Evolutionary conservation across 2,113 vertebrate genomes (phyloP), one percentile per base, ranked within the genome.

Genomic region (Clarias macrocephalus): DNA sequence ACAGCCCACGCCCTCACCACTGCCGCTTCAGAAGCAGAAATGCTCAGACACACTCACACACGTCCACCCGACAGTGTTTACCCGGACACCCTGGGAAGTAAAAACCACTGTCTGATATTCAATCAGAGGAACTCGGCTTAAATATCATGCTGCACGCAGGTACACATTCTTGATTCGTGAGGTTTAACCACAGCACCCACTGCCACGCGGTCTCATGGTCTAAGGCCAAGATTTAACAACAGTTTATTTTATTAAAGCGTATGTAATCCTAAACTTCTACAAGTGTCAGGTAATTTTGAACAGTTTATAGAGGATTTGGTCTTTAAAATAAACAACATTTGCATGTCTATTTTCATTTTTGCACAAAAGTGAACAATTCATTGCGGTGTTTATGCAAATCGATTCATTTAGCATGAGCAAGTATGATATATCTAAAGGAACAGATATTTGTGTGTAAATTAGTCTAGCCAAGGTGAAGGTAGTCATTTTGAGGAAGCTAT

Each of bases 1-100:
- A 91, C 89, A 86, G 88, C 66, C 3, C 76, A 83, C 87, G 82
- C 81, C 76, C 82, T 81, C 66, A 83, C 23, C 56, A 83, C 1
- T 16, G 77, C n/a, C 42, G 19, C 82, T 73, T 80, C 42, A 80
- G 33, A 70, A 80, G 63, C 65, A 37, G 28, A 56, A 54, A 85
- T 19, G 30, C 76, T 60, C 60, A 75, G 28, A 42, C 54, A 77
- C 57, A 77, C 70, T 60, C 37, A 33, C 48, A 84, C 60, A 12
- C 73, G 59, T 5, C 57, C n/a, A 85, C 72, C 23, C 59, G 65
- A 73, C 37, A 28, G 57, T 18, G 66, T 60, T 63, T 72, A 72
- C 62, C 10, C 48, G 48, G 52, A 59, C n/a, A 68, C 75, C n/a
- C 19, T 42, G 33, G 56, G 9, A 23, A 56, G 66, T 59, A 75